Evolutionary conservation across 2,113 vertebrate species (phyloP).

Genomic region (Haplochromis burtoni): DNA sequence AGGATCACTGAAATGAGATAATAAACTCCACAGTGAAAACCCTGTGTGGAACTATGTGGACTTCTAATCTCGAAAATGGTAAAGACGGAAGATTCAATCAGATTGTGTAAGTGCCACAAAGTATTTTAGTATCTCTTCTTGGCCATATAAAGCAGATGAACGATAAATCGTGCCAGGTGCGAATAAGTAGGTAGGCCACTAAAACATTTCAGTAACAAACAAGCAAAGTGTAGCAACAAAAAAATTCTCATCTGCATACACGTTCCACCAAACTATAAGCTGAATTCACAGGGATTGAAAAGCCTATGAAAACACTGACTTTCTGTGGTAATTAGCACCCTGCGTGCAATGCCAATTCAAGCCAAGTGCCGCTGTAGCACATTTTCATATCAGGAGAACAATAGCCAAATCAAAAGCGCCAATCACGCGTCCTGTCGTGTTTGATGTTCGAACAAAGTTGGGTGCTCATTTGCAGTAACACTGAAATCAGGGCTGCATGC

Average conservation of each 20-base stretch:
- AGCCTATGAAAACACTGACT: background rate
- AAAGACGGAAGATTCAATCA: conserved; percentile 4
- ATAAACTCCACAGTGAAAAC: conserved; percentile 29
- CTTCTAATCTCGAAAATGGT: background rate
- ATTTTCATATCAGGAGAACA: conserved; percentile 31
- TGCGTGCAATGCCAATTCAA: background rate
- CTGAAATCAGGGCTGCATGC: background rate
- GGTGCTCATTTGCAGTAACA: conserved; percentile 14
- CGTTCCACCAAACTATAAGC: background rate
- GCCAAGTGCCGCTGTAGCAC: background rate
- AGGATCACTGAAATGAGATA: conserved; percentile 33
- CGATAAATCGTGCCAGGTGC: background rate
- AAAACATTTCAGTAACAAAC: background rate
- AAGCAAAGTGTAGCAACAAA: background rate
- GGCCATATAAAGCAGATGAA: background rate
- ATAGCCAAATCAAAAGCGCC: conserved; percentile 32
- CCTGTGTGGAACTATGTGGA: background rate
- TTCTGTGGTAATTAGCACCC: conserved; percentile 16
- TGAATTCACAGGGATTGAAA: background rate
- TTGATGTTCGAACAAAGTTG: conserved; percentile 31
- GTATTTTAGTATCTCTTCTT: background rate
- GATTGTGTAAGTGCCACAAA: background rate
- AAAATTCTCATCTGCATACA: background rate
- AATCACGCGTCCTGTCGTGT: conserved; percentile 14
- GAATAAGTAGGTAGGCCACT: background rate